Evolutionary conservation across 2,888 invertebrate species (phyloP).

Genomic region (Parascotia fuliginaria): DNA sequence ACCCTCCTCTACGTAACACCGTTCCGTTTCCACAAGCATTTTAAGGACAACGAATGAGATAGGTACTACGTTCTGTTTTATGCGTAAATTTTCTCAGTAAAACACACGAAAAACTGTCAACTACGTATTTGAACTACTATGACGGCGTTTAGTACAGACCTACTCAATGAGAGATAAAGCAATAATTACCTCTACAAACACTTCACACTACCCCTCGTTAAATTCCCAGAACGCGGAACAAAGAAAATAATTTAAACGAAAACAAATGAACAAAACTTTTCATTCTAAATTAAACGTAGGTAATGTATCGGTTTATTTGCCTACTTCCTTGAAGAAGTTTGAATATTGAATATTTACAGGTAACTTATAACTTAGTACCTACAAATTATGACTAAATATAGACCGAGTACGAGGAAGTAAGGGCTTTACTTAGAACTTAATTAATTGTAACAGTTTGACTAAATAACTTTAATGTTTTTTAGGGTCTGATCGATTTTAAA

Average conservation of each 20-base stretch:
- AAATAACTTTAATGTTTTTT: too few species aligned
- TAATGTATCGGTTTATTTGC: background rate
- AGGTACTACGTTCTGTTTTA: slow-evolving; percentile 15
- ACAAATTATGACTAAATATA: background rate
- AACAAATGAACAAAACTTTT: background rate
- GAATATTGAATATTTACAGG: background rate
- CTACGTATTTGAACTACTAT: background rate
- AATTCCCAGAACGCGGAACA: background rate
- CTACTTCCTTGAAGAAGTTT: background rate
- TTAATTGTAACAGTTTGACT: too few species aligned
- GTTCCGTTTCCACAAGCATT: slow-evolving; percentile 32
- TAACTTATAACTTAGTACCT: background rate
- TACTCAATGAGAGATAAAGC: too few species aligned
- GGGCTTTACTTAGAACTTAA: background rate
- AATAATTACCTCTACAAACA: too few species aligned
- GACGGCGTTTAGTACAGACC: background rate
- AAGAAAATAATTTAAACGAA: slow-evolving; percentile 2
- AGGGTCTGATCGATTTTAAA: too few species aligned
- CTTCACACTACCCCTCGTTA: slow-evolving; percentile 9
- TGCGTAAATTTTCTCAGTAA: slow-evolving; percentile 7
- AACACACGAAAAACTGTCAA: background rate
- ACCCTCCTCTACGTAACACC: slow-evolving; percentile 40
- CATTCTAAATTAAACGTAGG: slow-evolving; percentile 1
- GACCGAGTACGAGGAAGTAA: background rate
- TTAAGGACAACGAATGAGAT: slow-evolving; percentile 33